A percentile compares a stretch with the other conserved stretches of the same genome.
Conservation (phyloP, 2,113 vertebrate genomes). For the Paramormyrops kingsleyae region DNA sequence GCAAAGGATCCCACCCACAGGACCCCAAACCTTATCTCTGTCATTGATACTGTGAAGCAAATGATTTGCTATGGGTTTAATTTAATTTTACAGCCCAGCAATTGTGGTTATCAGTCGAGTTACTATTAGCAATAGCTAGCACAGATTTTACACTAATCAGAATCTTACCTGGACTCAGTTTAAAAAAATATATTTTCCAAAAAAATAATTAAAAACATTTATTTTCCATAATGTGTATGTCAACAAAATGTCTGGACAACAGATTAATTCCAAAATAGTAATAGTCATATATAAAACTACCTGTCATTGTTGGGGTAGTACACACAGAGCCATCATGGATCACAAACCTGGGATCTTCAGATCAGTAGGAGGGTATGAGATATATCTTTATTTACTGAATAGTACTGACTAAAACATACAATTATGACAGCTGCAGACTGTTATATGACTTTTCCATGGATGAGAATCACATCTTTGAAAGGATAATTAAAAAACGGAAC, state of each 20-base stretch:
- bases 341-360: background rate
- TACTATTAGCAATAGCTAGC: background rate
- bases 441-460: background rate
- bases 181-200: background rate
- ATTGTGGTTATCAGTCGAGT: background rate
- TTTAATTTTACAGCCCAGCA: background rate
- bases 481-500: background rate
- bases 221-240: background rate
- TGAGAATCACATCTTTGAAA: background rate
- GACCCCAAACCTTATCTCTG: background rate
- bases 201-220: no score
- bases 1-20: background rate
- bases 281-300: background rate
- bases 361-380: background rate
- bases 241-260: background rate
- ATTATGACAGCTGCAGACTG: background rate
- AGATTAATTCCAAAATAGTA: background rate
- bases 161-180: background rate
- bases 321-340: background rate
- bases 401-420: background rate
- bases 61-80: background rate
- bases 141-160: background rate
- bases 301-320: background rate
- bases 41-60: background rate
- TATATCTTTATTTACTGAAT: background rate